Base-by-base conservation (phyloP, 2,888 invertebrate species). In the Agonopterix alstromeriana region DNA sequence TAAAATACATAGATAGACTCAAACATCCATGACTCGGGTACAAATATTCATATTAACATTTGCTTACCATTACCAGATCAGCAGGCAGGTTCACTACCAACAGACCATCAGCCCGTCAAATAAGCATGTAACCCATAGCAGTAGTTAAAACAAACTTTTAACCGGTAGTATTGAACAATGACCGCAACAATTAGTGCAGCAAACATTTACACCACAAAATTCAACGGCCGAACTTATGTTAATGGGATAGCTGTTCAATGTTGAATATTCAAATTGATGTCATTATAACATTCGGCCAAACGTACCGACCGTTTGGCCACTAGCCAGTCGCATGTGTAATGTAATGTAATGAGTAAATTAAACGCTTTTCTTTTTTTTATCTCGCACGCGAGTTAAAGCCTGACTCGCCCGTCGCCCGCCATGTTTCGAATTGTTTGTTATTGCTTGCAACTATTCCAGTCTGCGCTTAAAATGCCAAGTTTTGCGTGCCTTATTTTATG, bases 201-300 rank as follows among this genome's bases (percentile, higher is more conserved):
- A 68, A 70, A 68, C 69, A 71, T 73, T 86, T 85, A 82, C 80
- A 81, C 76, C 68, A 83, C 84, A 78, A 83, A 83, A 85, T 84
- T 82, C 82, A 85, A 85, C 85, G 81, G 85, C 73, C 83, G 77
- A 83, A 85, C 86, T 85, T 85, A 88, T 87, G 87, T 84, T 81
- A 87, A 87, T 88, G 77, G 71, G 76, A 78, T 83, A 72, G 82
- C 81, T 76, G 85, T 82, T 85, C 85, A 70, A 86, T 85, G 87
- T 84, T 86, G 86, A 87, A 87, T 88, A 88, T 88, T 88, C 86
- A 87, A 87, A 87, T 85, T 86, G 84, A 88, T 87, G 88, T 87
- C 87, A 87, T 88, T 88, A 88, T 88, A 88, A 86, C 85, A 82
- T 85, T 83, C 78, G 84, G 72, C 77, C 77, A 70, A 73, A 73